These are phyloP conservation scores for Xanthia togata DNA, from an alignment of 2,888 invertebrate genomes.

Conservation along the genomic window DNA sequence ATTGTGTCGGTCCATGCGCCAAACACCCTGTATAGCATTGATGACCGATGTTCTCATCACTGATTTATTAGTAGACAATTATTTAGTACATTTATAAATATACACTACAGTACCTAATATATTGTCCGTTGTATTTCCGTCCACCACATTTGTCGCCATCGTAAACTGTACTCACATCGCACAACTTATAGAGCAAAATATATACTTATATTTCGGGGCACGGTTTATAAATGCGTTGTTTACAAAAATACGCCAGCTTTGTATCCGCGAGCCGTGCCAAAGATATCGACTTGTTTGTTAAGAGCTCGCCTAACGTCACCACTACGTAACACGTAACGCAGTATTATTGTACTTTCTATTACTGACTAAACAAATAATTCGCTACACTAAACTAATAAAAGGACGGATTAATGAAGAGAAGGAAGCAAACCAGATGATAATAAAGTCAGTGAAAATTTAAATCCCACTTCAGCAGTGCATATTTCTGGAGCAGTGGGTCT, in stretches of 20 bases:
- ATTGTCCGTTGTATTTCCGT: background rate
- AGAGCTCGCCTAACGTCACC: conserved; percentile 43
- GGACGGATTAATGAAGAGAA: background rate
- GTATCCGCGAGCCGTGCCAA: conserved; percentile 58
- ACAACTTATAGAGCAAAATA: conserved; percentile 1
- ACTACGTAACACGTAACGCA: conserved; percentile 27
- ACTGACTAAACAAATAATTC: conserved; percentile 24
- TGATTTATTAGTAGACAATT: background rate
- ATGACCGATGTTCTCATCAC: background rate
- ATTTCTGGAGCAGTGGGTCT: background rate
- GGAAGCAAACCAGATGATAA: background rate
- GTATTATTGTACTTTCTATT: conserved; percentile 14
- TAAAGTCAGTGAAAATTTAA: background rate
- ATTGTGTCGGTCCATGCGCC: too few relatives aligned
- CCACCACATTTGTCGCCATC: background rate
- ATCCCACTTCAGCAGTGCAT: background rate
- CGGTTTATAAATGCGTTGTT: conserved; percentile 55
- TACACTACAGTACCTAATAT: background rate
- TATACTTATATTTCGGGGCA: conserved; percentile 29
- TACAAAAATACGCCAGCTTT: conserved; percentile 57
- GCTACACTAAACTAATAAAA: background rate
- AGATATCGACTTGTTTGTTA: conserved; percentile 52
- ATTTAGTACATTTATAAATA: background rate
- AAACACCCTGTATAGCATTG: too few relatives aligned
- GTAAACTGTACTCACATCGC: conserved; percentile 16